A percentile compares a stretch with the other conserved stretches of the same genome.
Conservation (phyloP, 2,888 invertebrate genomes). For the Frankliniella intonsa region DNA sequence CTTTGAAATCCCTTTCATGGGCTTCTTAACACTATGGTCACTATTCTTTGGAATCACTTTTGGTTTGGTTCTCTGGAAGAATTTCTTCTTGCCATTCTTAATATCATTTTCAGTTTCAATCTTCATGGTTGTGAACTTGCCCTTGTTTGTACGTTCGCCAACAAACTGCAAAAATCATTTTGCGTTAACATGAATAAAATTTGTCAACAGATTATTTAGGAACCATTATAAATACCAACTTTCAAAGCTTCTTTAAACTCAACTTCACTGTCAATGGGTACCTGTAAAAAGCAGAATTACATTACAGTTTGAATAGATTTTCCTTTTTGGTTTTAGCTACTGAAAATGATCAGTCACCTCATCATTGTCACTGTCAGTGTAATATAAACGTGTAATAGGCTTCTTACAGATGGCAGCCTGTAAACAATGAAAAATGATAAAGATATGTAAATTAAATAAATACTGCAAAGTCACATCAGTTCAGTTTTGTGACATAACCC, state of each 20-base stretch:
- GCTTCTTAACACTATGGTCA: not conserved
- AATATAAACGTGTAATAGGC: not conserved
- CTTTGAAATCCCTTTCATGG: not conserved
- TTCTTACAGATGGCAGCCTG: not conserved
- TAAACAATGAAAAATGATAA: not conserved
- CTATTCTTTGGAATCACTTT: not conserved
- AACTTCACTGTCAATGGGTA: slow-evolving; percentile 2
- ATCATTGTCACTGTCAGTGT: slow-evolving; percentile 3
- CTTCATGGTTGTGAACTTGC: not conserved
- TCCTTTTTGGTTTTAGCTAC: not conserved
- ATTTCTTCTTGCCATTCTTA: not conserved
- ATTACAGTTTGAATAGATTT: not conserved
- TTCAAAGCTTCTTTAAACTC: not conserved
- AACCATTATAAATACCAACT: not conserved
- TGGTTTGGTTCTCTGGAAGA: not conserved
- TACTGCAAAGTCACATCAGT: too few relatives aligned
- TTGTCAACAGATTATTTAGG: not conserved
- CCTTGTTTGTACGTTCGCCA: not conserved
- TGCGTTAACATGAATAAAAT: not conserved
- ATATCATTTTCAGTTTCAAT: not conserved
- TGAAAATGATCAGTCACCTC: not conserved
- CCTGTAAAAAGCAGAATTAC: not conserved
- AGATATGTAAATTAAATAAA: not conserved
- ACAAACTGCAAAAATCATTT: not conserved
- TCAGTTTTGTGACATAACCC: too few relatives aligned